Percentiles rank a stretch among this genome's conserved stretches.
These are phyloP conservation scores for Sinosuthora webbiana DNA, from an alignment of 2,113 vertebrate species.

Conservation along the genomic window DNA sequence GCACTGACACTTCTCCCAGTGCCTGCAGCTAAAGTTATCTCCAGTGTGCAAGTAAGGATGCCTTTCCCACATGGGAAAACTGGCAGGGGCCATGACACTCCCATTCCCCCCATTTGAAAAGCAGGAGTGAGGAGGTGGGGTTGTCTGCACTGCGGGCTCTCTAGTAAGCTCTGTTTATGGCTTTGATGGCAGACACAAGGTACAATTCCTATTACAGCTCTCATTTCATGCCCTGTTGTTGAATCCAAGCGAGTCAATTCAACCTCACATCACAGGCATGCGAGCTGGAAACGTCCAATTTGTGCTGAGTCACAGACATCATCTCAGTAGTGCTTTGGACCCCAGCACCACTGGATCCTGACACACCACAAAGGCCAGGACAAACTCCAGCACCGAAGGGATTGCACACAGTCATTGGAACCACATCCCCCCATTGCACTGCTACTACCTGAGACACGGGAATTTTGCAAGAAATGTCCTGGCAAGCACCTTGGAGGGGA, in stretches of 20 bases:
- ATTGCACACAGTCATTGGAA: accelerated
- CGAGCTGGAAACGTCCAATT: background rate
- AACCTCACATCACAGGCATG: background rate
- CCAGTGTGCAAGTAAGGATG: background rate
- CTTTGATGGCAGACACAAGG: background rate
- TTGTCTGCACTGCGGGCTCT: background rate
- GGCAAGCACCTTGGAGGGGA: accelerated
- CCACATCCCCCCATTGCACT: background rate
- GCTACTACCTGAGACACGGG: accelerated
- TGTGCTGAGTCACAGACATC: background rate
- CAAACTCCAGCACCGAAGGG: background rate
- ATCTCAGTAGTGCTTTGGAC: background rate
- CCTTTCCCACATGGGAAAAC: background rate
- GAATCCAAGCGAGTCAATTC: background rate
- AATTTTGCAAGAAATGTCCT: background rate
- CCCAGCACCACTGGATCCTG: background rate
- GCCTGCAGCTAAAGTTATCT: background rate
- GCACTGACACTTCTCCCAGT: background rate
- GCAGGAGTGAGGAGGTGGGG: background rate
- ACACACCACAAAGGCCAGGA: background rate
- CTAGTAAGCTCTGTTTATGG: background rate
- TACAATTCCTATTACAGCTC: background rate
- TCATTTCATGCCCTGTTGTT: background rate
- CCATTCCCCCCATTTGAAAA: background rate
- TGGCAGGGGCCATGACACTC: background rate